These are phyloP conservation scores for Ptychobarbus kaznakovi DNA, from an alignment of 2,797 vertebrate genomes.

Conservation along the genomic window DNA sequence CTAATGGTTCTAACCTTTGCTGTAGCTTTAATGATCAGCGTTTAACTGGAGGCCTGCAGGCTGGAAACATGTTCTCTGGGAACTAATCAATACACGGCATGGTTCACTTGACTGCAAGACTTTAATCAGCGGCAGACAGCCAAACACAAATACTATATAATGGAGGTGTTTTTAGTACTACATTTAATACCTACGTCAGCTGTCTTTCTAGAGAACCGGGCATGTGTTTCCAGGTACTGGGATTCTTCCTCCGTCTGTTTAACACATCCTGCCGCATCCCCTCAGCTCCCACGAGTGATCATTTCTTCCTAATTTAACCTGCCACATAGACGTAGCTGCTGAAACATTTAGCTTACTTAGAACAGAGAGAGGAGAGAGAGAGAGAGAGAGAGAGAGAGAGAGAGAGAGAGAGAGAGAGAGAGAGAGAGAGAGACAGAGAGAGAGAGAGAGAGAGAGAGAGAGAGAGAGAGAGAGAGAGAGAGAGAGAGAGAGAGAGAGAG, in stretches of 20 bases:
- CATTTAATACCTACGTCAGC: conserved; percentile 7
- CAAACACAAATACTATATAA: conserved; percentile 20
- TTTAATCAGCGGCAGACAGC: conserved; percentile 25
- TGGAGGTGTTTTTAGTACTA: conserved; percentile 1
- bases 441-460: background rate
- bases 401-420: background rate
- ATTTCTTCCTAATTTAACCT: conserved; percentile 54
- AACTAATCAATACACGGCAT: conserved; percentile 37
- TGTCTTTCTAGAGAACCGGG: conserved; percentile 22
- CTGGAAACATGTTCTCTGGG: conserved; percentile 42
- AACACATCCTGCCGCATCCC: conserved; percentile 47
- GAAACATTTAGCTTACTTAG: conserved; percentile 21
- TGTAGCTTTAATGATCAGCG: conserved; percentile 37
- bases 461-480: background rate
- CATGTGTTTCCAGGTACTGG: conserved; percentile 39
- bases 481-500: background rate
- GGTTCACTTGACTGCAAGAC: conserved; percentile 39
- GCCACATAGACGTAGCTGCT: conserved; percentile 27
- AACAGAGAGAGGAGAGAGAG: background rate
- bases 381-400: background rate
- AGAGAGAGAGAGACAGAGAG: background rate
- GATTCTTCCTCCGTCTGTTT: conserved; percentile 46
- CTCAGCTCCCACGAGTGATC: conserved; percentile 40
- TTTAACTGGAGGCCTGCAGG: conserved; percentile 42
- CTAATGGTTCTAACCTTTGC: conserved; percentile 48